These are phyloP conservation scores for Anguilla megastoma DNA, from an alignment of 2,797 vertebrate species.

Conservation along the genomic window DNA sequence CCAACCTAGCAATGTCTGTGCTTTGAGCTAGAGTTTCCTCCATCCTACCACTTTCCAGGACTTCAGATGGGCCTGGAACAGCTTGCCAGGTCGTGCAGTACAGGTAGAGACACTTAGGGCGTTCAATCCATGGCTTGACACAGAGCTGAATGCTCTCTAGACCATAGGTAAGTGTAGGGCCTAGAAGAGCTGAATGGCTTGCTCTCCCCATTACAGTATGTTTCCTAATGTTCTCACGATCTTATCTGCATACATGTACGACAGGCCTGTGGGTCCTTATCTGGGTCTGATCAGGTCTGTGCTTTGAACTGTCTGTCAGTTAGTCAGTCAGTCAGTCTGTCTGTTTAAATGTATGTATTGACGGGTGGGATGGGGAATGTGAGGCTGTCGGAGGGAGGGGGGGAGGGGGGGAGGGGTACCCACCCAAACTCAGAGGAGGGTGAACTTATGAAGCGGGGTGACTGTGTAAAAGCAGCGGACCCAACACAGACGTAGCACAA, in stretches of 20 bases:
- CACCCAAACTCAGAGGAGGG: conserved; percentile 4
- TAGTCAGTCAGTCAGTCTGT: background rate
- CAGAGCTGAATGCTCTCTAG: no score
- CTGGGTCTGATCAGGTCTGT: background rate
- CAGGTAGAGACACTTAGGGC: background rate
- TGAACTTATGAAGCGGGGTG: conserved; percentile 14
- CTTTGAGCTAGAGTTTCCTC: background rate
- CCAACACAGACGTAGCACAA: background rate
- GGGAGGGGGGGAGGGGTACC: background rate
- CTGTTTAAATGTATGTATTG: conserved; percentile 2
- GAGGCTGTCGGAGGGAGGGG: background rate
- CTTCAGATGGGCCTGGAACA: background rate
- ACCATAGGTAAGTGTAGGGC: no score
- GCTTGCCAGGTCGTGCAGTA: background rate
- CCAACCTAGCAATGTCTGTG: background rate
- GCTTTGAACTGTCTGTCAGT: background rate
- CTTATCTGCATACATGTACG: background rate
- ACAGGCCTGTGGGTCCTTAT: background rate
- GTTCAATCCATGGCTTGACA: no score
- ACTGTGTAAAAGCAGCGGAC: conserved; percentile 4
- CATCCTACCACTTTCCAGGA: background rate
- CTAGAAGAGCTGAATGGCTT: no score
- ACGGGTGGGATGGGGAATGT: conserved; percentile 24
- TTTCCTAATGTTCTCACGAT: no score
- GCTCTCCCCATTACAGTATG: no score